phyloP scores from a whole-genome alignment of 2,888 invertebrate genomes.

The Drosophila colorata region DNA sequence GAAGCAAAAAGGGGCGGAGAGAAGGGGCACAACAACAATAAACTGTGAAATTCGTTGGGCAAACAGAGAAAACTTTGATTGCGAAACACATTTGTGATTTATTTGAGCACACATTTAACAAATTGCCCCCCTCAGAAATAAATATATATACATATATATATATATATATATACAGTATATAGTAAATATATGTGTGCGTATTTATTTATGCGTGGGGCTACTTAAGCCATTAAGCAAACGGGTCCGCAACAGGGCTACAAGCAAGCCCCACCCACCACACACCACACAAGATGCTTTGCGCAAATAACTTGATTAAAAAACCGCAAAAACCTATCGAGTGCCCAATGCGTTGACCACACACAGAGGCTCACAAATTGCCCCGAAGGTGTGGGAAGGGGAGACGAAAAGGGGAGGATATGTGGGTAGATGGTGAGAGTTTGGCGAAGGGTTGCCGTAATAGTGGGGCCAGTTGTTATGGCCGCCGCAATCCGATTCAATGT shows the following conservation, averaged over 20 bases:
- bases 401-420: not conserved
- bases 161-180: slow-evolving; percentile 17
- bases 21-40: slow-evolving; percentile 16
- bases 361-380: slow-evolving; percentile 27
- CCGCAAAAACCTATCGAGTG: slow-evolving; percentile 80
- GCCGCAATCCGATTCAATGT: slow-evolving; percentile 80
- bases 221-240: slow-evolving; percentile 66
- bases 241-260: not conserved
- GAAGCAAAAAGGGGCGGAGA: not conserved
- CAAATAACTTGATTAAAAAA: slow-evolving; percentile 81
- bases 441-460: slow-evolving; percentile 30
- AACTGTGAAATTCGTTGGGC: slow-evolving; percentile 51
- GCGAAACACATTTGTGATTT: slow-evolving; percentile 79
- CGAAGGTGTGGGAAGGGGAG: no score
- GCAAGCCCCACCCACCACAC: slow-evolving; percentile 4
- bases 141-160: slow-evolving; percentile 17
- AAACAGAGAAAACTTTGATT: slow-evolving; percentile 71
- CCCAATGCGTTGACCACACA: slow-evolving; percentile 64
- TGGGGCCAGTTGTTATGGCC: slow-evolving; percentile 69
- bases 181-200: slow-evolving; percentile 25
- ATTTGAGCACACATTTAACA: slow-evolving; percentile 79
- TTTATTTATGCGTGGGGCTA: slow-evolving; percentile 69
- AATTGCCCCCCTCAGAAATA: slow-evolving; percentile 58
- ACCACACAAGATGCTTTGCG: slow-evolving; percentile 43
- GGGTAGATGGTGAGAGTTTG: not conserved